phyloP scores from a whole-genome alignment of 2,797 vertebrate species.

The Chaetodon trifasciatus region DNA sequence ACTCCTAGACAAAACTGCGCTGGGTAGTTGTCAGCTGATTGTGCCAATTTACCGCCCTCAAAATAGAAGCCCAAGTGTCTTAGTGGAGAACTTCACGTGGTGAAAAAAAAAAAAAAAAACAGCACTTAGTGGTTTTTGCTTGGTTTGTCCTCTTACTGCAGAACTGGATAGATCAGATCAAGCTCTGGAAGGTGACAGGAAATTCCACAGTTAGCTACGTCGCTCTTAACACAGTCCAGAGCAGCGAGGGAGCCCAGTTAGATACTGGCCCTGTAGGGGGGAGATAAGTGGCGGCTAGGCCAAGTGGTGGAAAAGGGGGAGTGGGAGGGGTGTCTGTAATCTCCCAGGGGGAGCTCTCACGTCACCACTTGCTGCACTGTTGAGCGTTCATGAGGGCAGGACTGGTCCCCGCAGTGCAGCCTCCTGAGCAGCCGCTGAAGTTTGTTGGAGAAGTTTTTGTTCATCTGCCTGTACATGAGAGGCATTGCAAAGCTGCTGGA shows the following conservation, averaged over 20 bases:
- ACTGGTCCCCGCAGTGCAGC: constrained; percentile 88
- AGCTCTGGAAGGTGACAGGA: constrained; percentile 75
- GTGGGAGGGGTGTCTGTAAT: constrained; percentile 2
- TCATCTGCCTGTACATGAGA: constrained; percentile 94
- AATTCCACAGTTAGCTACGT: constrained; percentile 77
- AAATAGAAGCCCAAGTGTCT: constrained; percentile 56
- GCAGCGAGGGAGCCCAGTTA: constrained; percentile 54
- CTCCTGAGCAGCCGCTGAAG: constrained; percentile 90
- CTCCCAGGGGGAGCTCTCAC: constrained; percentile 70
- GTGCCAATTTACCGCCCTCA: constrained; percentile 46
- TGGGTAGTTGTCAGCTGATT: constrained; percentile 30
- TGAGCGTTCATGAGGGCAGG: constrained; percentile 89
- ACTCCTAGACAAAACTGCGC: constrained; percentile 6
- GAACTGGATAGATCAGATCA: constrained; percentile 60
- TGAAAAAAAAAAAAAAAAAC: constrained; percentile 66
- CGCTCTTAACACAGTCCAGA: constrained; percentile 75
- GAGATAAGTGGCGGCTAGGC: constrained; percentile 75
- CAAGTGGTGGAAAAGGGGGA: constrained; percentile 31
- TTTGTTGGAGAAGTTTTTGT: constrained; percentile 94
- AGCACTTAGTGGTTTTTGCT: constrained; percentile 84
- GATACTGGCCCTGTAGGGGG: constrained; percentile 65
- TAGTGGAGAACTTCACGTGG: constrained; percentile 63
- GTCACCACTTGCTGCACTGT: constrained; percentile 92
- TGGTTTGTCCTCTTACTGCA: constrained; percentile 62
- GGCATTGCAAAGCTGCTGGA: constrained; percentile 95